Evolutionary conservation across 2,113 vertebrate species (phyloP).

Genomic region (Ammodytes dubius): DNA sequence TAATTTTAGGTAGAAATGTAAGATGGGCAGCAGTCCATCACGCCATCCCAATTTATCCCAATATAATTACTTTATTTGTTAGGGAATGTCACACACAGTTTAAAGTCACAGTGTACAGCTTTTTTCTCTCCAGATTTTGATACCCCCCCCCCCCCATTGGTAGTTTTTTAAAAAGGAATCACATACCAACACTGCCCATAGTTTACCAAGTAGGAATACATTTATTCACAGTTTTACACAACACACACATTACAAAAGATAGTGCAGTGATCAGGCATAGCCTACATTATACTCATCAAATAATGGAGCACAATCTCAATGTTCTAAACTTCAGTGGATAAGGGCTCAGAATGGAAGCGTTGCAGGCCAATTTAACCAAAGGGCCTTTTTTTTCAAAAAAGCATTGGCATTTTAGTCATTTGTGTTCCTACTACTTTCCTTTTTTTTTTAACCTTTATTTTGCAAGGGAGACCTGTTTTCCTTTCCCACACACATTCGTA

Average conservation of each 20-base stretch:
- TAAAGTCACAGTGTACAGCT: not conserved
- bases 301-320: not conserved
- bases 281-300: not conserved
- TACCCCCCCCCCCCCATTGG: not conserved
- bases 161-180: not conserved
- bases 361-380: not conserved
- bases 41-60: not conserved
- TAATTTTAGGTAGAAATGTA: not conserved
- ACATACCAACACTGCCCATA: not conserved
- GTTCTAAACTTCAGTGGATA: not conserved
- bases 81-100: not conserved
- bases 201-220: not conserved
- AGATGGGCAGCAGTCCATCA: not conserved
- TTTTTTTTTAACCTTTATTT: no score
- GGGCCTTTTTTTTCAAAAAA: not conserved
- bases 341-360: not conserved
- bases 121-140: not conserved
- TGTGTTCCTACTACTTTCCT: not conserved
- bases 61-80: constrained; percentile 4
- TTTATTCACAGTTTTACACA: constrained; percentile 2
- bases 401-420: not conserved
- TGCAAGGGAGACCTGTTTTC: no score
- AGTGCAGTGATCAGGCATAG: not conserved
- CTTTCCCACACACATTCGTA: no score
- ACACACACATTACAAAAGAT: not conserved